These are phyloP conservation scores for Anseranas semipalmata DNA, from an alignment of 2,113 vertebrate genomes.

Conservation along the genomic window DNA sequence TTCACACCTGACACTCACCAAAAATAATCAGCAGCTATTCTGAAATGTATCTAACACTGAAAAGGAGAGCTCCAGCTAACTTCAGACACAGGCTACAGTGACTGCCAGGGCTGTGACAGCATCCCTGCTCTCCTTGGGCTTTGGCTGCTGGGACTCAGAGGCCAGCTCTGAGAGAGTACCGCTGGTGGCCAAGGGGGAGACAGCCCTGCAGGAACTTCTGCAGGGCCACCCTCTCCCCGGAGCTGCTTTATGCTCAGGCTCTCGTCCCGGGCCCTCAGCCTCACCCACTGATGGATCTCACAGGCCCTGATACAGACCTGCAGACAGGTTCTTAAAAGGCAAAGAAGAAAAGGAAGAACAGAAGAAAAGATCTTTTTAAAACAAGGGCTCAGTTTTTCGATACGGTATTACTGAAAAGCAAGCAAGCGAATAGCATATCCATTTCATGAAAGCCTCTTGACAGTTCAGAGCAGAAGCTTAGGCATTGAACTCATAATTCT, in stretches of 20 bases:
- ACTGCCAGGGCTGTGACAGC: neutral
- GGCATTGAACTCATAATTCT: neutral
- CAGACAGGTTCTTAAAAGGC: neutral
- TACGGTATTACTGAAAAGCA: neutral
- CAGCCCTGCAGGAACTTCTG: neutral
- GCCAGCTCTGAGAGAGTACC: neutral
- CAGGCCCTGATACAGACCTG: neutral
- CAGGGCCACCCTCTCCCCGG: neutral
- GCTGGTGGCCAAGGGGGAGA: too few species aligned
- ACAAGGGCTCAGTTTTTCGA: neutral
- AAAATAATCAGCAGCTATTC: neutral
- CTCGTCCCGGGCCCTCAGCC: neutral
- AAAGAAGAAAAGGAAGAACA: neutral
- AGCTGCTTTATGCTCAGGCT: neutral
- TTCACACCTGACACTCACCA: neutral
- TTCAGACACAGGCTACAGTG: neutral
- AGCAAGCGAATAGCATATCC: neutral
- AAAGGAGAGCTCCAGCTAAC: neutral
- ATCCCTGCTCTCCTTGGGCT: neutral
- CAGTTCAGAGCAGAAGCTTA: neutral
- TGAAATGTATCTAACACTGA: neutral
- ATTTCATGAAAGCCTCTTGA: neutral
- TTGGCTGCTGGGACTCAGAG: neutral
- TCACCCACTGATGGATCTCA: fast-evolving
- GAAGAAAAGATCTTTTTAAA: neutral